Percentiles rank a stretch among this genome's conserved stretches.
Evolutionary conservation across 2,113 vertebrate species (phyloP).

Genomic region (Chrysemys picta): DNA sequence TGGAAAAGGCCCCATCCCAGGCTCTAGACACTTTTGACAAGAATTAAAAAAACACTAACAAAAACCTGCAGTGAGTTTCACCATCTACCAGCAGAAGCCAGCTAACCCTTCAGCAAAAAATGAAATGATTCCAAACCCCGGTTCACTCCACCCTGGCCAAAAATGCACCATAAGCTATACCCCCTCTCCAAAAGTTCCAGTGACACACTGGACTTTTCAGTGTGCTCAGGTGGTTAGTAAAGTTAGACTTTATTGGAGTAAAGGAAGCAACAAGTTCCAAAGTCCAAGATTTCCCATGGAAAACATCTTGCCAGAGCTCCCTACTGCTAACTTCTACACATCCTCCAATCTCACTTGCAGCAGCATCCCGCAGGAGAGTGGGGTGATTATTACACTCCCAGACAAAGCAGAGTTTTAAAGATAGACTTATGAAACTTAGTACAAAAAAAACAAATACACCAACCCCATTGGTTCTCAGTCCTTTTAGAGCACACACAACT

Average conservation of each 20-base stretch:
- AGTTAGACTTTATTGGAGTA: neutral
- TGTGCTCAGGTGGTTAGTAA: neutral
- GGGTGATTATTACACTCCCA: too few relatives aligned
- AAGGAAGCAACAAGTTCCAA: neutral
- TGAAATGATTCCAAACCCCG: neutral
- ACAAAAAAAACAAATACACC: neutral
- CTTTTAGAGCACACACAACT: neutral
- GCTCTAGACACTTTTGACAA: neutral
- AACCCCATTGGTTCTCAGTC: neutral
- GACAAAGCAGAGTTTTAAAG: too few relatives aligned
- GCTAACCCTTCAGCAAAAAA: neutral
- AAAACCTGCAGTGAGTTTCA: neutral
- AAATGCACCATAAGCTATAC: neutral
- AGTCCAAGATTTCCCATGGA: neutral
- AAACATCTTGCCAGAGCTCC: neutral
- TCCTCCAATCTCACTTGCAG: neutral
- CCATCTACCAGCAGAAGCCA: neutral
- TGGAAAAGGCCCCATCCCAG: neutral
- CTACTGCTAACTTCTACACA: too few relatives aligned
- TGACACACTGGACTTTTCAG: neutral
- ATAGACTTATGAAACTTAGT: too few relatives aligned
- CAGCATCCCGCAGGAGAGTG: neutral
- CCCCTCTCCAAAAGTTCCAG: neutral
- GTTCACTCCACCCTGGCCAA: neutral
- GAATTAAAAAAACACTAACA: neutral